A percentile compares a stretch with the other conserved stretches of the same genome.
Evolutionary conservation across 1,140 invertebrate genomes (phyloP).

Genomic region (Oreohelix idahoensis): DNA sequence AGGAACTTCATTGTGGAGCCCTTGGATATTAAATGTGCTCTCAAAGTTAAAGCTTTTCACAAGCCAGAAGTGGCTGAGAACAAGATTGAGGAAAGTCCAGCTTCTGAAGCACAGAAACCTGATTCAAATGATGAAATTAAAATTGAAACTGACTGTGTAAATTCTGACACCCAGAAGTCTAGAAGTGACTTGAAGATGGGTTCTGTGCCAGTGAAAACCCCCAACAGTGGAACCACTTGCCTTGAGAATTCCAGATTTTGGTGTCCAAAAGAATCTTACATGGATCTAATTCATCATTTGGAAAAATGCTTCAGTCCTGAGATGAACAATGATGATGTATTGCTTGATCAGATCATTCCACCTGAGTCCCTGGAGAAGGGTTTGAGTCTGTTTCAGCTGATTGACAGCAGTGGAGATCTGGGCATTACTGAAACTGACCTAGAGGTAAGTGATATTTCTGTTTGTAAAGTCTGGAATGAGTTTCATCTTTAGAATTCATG

Average conservation of each 20-base stretch:
- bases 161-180: neutral
- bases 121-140: neutral
- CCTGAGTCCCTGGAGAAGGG: neutral
- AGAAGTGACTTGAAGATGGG: neutral
- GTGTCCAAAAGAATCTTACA: neutral
- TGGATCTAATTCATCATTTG: slow-evolving; percentile 10
- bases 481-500: no score
- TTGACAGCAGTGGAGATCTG: slow-evolving; percentile 14
- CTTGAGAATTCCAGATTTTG: neutral
- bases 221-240: neutral
- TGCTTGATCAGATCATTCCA: neutral
- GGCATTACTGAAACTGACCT: neutral
- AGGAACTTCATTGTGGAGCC: slow-evolving; percentile 26
- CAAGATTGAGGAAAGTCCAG: neutral
- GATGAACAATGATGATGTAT: neutral
- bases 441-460: neutral
- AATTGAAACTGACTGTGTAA: neutral
- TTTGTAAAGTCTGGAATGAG: no score
- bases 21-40: neutral
- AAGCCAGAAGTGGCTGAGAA: neutral
- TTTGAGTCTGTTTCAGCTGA: neutral
- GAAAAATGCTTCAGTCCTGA: slow-evolving; percentile 11
- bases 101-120: neutral
- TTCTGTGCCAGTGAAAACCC: neutral
- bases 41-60: neutral